Evolutionary conservation across 2,797 vertebrate species (phyloP).

Genomic region (Adrianichthys oophorus): DNA sequence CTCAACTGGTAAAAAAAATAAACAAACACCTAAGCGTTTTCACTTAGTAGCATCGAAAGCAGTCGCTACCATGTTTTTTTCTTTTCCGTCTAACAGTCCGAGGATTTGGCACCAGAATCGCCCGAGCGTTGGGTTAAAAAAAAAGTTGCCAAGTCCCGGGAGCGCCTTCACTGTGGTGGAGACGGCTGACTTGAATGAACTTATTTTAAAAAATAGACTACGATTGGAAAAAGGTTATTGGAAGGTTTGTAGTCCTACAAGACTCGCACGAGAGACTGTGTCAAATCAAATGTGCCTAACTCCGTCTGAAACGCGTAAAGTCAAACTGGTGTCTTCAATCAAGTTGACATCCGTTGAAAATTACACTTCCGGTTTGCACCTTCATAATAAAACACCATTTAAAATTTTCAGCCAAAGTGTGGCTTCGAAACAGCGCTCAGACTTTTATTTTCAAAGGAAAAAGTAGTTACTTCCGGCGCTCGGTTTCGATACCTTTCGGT

Average conservation of each 20-base stretch:
- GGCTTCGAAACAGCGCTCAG: background rate
- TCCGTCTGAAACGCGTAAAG: conserved; percentile 50
- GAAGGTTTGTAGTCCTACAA: conserved; percentile 26
- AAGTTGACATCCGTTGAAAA: background rate
- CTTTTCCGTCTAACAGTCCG: conserved; percentile 41
- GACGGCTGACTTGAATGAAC: conserved; percentile 9
- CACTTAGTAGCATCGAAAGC: background rate
- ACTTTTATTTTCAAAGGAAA: background rate
- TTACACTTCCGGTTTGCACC: background rate
- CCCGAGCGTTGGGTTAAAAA: background rate
- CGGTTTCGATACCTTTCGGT: background rate
- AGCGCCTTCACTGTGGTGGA: conserved; percentile 27
- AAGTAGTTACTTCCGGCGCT: background rate
- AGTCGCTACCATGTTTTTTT: conserved; percentile 36
- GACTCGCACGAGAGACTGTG: background rate
- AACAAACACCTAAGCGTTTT: conserved; percentile 22
- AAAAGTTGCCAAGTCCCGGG: conserved; percentile 16
- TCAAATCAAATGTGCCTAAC: conserved; percentile 48
- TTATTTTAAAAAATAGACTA: background rate
- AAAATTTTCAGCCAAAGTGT: background rate
- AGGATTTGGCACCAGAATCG: conserved; percentile 33
- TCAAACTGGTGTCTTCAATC: background rate
- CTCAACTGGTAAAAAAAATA: conserved; percentile 52
- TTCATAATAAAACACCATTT: background rate
- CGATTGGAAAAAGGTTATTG: too few relatives aligned